phyloP scores from a whole-genome alignment of 1,140 invertebrate genomes.

The Zaprionus tsacasi region DNA sequence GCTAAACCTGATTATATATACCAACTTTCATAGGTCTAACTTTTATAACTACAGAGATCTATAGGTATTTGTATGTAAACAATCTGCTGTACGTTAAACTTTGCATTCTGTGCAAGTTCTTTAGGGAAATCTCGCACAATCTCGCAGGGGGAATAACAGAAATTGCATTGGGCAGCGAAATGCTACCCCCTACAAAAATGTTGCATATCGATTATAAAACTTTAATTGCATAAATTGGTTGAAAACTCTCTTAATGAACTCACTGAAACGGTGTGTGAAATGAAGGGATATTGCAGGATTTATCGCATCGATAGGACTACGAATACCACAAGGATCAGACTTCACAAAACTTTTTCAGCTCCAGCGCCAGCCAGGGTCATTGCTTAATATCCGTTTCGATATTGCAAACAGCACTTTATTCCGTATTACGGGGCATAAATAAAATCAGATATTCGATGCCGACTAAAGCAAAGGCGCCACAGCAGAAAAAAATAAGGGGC shows the following conservation, averaged over 20 bases:
- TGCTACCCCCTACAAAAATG: not conserved
- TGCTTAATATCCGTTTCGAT: slow-evolving; percentile 72
- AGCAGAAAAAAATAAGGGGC: slow-evolving; percentile 34
- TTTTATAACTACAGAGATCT: not conserved
- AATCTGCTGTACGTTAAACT: no score
- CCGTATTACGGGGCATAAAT: slow-evolving; percentile 66
- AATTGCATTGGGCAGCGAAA: no score
- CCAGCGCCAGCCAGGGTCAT: slow-evolving; percentile 28
- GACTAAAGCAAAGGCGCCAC: slow-evolving; percentile 27
- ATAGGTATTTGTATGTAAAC: not conserved
- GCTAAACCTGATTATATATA: not conserved
- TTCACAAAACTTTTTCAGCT: slow-evolving; percentile 17
- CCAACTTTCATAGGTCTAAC: not conserved
- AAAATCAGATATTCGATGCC: slow-evolving; percentile 48
- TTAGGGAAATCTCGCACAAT: not conserved
- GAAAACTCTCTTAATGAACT: slow-evolving; percentile 24
- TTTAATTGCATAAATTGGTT: slow-evolving; percentile 12
- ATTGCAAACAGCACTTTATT: slow-evolving; percentile 60
- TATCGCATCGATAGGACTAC: not conserved
- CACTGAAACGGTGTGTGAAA: slow-evolving; percentile 24
- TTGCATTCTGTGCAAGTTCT: no score
- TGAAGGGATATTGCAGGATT: slow-evolving; percentile 34
- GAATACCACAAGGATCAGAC: not conserved
- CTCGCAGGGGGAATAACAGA: no score
- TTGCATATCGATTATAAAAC: slow-evolving; percentile 15